phyloP scores from a whole-genome alignment of 1,140 invertebrate genomes.

The Periplaneta americana region DNA sequence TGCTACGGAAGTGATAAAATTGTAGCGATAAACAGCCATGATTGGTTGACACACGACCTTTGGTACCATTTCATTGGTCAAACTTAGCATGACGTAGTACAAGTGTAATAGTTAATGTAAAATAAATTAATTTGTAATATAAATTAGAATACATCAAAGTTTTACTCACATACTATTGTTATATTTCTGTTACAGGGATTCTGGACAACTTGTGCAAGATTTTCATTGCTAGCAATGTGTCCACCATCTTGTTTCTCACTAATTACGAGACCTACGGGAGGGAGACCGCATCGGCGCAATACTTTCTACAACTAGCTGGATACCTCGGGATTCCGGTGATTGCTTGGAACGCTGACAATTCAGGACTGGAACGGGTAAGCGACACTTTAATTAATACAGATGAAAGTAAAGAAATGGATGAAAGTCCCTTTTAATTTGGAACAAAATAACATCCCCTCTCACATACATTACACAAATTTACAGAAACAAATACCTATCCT shows the following conservation, averaged over 20 bases:
- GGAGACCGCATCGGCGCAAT: conserved; percentile 40
- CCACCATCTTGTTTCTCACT: conserved; percentile 39
- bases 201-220: conserved; percentile 33
- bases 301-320: conserved; percentile 39
- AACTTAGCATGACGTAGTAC: no score
- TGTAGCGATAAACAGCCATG: no score
- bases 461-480: no score
- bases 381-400: not conserved
- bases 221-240: conserved; percentile 34
- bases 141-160: not conserved
- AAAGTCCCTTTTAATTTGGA: no score
- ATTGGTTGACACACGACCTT: no score
- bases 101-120: no score
- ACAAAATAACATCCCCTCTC: no score
- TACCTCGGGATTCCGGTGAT: conserved; percentile 43
- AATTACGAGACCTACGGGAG: conserved; percentile 44
- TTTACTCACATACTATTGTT: conserved; percentile 1
- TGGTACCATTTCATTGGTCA: no score
- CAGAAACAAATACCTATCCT: no score
- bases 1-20: no score
- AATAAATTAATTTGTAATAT: no score
- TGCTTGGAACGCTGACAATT: conserved; percentile 44
- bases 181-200: conserved; percentile 20
- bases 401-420: no score
- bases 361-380: conserved; percentile 40